Percentiles rank a stretch among this genome's conserved stretches.
Conservation (phyloP, 2,113 vertebrate species). For the Mastomys natalensis region DNA sequence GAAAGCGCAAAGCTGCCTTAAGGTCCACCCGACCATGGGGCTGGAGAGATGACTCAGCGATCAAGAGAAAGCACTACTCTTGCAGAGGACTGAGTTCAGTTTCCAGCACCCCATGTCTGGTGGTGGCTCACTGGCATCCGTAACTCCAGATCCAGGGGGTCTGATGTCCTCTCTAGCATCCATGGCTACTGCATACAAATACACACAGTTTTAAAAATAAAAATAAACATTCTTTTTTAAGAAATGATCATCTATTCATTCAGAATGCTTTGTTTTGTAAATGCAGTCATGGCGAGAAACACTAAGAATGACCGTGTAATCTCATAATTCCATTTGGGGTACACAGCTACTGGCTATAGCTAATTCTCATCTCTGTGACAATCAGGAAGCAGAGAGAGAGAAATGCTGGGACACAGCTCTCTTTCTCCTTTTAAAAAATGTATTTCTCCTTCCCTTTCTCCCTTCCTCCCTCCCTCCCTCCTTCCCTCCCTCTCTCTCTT, state of each 20-base stretch:
- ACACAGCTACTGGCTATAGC: neutral
- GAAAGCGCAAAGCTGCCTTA: neutral
- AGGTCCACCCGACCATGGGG: neutral
- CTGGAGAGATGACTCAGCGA: neutral
- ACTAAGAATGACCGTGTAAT: neutral
- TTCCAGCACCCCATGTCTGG: neutral
- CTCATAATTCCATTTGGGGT: neutral
- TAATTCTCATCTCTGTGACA: neutral
- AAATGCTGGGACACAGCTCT: neutral
- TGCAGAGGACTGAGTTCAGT: neutral
- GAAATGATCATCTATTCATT: neutral
- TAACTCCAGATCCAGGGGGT: neutral
- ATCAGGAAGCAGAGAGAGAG: neutral
- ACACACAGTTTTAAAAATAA: neutral
- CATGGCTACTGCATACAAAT: neutral
- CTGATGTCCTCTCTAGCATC: neutral
- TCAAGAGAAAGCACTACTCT: neutral
- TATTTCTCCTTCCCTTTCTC: too few relatives aligned
- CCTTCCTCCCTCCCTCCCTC: too few relatives aligned
- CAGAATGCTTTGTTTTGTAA: neutral
- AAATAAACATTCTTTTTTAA: neutral
- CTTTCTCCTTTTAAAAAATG: neutral
- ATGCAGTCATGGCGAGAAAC: neutral
- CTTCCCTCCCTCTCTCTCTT: too few relatives aligned
- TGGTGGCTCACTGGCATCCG: neutral